Percentiles rank a stretch among this genome's conserved stretches.
Conservation (phyloP, 1,140 invertebrate genomes). For the Adelges cooleyi region DNA sequence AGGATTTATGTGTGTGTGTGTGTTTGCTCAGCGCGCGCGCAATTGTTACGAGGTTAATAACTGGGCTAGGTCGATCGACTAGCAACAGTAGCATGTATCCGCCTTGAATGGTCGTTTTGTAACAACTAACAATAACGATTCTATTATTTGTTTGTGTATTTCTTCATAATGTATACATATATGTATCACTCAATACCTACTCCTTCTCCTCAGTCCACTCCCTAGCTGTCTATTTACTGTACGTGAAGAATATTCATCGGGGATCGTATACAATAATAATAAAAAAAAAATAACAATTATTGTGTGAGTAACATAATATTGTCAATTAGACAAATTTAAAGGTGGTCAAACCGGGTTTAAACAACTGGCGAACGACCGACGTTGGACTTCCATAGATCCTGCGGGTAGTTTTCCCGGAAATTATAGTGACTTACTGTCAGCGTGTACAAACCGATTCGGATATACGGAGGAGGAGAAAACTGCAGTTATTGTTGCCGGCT, state of each 20-base stretch:
- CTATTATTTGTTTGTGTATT: conserved; percentile 8
- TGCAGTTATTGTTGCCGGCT: no score
- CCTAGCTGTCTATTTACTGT: background rate
- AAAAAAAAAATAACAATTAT: background rate
- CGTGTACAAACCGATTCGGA: no score
- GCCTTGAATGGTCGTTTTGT: background rate
- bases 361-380: no score
- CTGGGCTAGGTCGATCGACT: conserved; percentile 2
- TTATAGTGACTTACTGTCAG: no score
- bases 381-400: no score
- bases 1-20: background rate
- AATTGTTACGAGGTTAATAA: conserved; percentile 22
- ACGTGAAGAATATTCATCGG: background rate
- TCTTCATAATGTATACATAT: background rate
- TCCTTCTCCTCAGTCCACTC: background rate
- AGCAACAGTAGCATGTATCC: background rate
- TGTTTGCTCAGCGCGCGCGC: no score
- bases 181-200: no score
- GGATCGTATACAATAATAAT: background rate
- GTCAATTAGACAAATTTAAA: no score
- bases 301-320: background rate
- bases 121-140: conserved; percentile 9
- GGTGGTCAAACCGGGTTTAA: no score
- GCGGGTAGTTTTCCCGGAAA: no score
- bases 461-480: no score